These are phyloP conservation scores for Phrynosoma platyrhinos DNA, from an alignment of 2,113 vertebrate genomes.

Conservation along the genomic window DNA sequence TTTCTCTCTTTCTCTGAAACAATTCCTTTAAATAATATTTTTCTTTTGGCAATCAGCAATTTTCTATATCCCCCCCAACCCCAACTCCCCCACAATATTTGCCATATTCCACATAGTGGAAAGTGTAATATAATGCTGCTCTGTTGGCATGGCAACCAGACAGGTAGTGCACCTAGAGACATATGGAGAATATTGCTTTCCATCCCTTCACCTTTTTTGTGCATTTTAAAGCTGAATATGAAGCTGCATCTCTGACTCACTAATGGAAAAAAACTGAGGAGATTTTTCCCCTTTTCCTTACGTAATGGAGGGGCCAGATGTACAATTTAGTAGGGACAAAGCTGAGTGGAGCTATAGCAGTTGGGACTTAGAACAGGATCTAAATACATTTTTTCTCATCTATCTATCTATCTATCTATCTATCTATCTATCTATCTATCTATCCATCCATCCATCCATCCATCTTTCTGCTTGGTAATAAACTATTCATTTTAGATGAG, in stretches of 20 bases:
- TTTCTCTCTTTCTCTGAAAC: slow-evolving; percentile 2
- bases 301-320: too few species aligned
- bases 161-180: slow-evolving; percentile 29
- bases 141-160: slow-evolving; percentile 39
- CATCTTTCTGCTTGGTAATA: neutral
- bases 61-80: slow-evolving; percentile 15
- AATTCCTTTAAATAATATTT: slow-evolving; percentile 26
- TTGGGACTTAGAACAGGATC: neutral
- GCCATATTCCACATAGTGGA: slow-evolving; percentile 18
- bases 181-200: slow-evolving; percentile 21
- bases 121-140: slow-evolving; percentile 21
- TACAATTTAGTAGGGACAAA: neutral
- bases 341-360: neutral
- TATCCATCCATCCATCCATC: too few species aligned
- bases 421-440: neutral
- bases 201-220: slow-evolving; percentile 16
- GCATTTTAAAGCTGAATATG: slow-evolving; percentile 15
- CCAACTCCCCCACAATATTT: neutral
- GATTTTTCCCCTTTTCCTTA: neutral
- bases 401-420: neutral
- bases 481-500: neutral
- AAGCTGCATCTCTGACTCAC: neutral
- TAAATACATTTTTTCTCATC: neutral
- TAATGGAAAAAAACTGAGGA: neutral
- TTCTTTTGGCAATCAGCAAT: slow-evolving; percentile 17